Evolutionary conservation across 2,797 vertebrate genomes (phyloP), one percentile per base, ranked within the genome.

Genomic region (Decapterus maruadsi): DNA sequence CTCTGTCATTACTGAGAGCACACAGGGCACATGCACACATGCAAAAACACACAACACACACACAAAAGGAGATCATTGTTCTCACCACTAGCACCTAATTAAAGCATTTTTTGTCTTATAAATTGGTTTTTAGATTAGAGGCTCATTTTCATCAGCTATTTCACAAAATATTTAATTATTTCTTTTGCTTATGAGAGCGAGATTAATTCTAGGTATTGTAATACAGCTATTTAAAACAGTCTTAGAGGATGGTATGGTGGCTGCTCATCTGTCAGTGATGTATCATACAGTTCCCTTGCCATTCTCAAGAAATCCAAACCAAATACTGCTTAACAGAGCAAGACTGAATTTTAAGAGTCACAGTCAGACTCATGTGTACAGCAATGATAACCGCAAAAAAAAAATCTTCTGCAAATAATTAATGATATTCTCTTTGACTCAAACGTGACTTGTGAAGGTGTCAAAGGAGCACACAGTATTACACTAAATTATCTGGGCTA

Each of bases 91-190:
- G 51, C 68, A 45, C 14, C 38, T 60, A 57, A 76, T 79, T 81
- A 60, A 45, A 69, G 12, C 36, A 6, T 26, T 56, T 74, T 68
- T 59, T 60, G 55, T 81, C 51, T 31, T 10, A 55, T 67, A 78
- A 79, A 88, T 89, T 17, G 46, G 45, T 40, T 80, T 20, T 72
- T 42, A 40, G 54, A 82, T 65, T 71, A 79, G 48, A 62, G 20
- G 13, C 56, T n/a, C 59, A 48, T 60, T 77, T 68, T 68, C 17
- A 62, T 20, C 34, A 43, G 31, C 53, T 34, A 14, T 71, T 55
- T 34, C 54, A 36, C 60, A 8, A 34, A 29, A 66, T 38, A 9
- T 36, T 36, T 26, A 63, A 75, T 79, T 20, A 36, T 78, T 80
- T 57, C n/a, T 26, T 26, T 42, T 74, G 34, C 55, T 71, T 61